phyloP scores from a whole-genome alignment of 2,888 invertebrate genomes.

The Herminia tarsipennalis region DNA sequence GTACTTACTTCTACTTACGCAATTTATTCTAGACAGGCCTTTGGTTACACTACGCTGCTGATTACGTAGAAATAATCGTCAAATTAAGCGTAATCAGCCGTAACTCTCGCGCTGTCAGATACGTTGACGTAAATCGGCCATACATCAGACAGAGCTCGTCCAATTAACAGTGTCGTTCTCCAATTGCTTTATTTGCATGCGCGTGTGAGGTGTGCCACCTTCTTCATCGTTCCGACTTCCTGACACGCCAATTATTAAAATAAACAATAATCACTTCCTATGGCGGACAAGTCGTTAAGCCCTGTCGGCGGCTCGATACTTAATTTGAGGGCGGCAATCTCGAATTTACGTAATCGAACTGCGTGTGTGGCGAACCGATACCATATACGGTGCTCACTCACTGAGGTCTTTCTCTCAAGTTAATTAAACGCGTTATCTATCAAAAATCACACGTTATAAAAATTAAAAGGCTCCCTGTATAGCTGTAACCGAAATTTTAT shows the following conservation, averaged over 20 bases:
- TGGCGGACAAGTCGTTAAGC: slow-evolving; percentile 66
- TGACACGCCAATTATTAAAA: slow-evolving; percentile 77
- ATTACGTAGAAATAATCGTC: slow-evolving; percentile 38
- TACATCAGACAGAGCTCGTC: slow-evolving; percentile 50
- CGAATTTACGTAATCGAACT: slow-evolving; percentile 71
- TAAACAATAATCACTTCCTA: slow-evolving; percentile 84
- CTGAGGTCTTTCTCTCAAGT: no score
- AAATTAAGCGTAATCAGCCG: slow-evolving; percentile 45
- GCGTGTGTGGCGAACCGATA: slow-evolving; percentile 67
- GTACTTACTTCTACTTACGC: slow-evolving; percentile 17
- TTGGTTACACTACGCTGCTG: no score
- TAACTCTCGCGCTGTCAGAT: slow-evolving; percentile 21
- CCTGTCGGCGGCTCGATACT: slow-evolving; percentile 55
- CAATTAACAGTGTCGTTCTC: slow-evolving; percentile 54
- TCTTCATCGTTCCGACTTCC: slow-evolving; percentile 64
- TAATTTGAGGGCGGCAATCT: slow-evolving; percentile 73
- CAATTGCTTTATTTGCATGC: slow-evolving; percentile 73
- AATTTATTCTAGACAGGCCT: no score
- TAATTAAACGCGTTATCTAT: slow-evolving; percentile 46
- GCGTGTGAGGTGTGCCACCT: slow-evolving; percentile 56
- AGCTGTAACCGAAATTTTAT: slow-evolving; percentile 9
- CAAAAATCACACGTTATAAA: slow-evolving; percentile 34
- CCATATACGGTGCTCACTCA: slow-evolving; percentile 62
- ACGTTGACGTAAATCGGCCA: slow-evolving; percentile 46
- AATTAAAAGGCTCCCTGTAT: slow-evolving; percentile 12